Evolutionary conservation across 1,140 invertebrate species (phyloP).

Genomic region (Odontomachus brunneus): DNA sequence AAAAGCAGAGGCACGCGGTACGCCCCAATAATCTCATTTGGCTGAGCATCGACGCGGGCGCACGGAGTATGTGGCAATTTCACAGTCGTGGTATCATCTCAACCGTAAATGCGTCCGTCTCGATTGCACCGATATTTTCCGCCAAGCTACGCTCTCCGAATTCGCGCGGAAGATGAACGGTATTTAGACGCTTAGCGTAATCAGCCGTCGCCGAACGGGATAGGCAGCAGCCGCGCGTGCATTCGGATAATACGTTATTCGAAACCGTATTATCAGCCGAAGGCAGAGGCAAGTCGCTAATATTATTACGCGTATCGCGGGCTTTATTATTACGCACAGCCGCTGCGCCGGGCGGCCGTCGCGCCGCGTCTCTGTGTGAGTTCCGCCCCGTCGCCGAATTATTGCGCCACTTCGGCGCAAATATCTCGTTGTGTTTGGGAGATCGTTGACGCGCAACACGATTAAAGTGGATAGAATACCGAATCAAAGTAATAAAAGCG

Average conservation of each 20-base stretch:
- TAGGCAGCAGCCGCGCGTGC: neutral
- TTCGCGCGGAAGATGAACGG: neutral
- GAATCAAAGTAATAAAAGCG: slow-evolving; percentile 39
- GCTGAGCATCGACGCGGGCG: neutral
- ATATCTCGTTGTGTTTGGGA: slow-evolving; percentile 38
- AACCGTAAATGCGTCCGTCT: too few relatives aligned
- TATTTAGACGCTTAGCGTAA: neutral
- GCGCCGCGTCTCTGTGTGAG: too few relatives aligned
- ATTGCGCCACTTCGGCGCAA: slow-evolving; percentile 30
- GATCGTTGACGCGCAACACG: slow-evolving; percentile 41
- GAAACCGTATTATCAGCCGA: slow-evolving; percentile 10
- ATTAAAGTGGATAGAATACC: slow-evolving; percentile 45
- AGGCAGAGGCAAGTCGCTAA: slow-evolving; percentile 34
- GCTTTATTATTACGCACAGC: neutral
- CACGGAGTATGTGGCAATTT: too few relatives aligned
- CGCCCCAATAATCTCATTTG: neutral
- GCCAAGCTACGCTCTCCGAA: too few relatives aligned
- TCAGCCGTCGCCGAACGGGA: neutral
- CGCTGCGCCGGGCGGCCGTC: too few relatives aligned
- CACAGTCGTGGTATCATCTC: too few relatives aligned
- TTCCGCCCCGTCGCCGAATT: slow-evolving; percentile 2
- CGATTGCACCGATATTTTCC: too few relatives aligned
- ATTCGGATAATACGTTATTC: neutral
- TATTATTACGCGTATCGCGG: slow-evolving; percentile 35
- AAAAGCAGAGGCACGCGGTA: too few relatives aligned